These are phyloP conservation scores for Drosophila kikkawai DNA, from an alignment of 1,140 invertebrate species.

Conservation along the genomic window DNA sequence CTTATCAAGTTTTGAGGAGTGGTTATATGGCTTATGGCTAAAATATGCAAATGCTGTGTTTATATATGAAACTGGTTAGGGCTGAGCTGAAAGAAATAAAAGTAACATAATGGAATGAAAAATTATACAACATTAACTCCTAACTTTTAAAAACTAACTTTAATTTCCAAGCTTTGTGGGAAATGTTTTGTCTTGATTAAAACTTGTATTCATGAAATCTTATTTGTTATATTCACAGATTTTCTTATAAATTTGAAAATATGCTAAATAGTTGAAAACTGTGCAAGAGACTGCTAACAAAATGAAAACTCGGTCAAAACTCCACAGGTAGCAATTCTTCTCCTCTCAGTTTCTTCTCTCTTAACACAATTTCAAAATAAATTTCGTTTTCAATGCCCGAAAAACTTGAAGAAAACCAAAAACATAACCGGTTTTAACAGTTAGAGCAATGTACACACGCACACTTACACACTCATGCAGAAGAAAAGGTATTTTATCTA, in stretches of 20 bases:
- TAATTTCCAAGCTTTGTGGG: background rate
- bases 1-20: constrained; percentile 51
- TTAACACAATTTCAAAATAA: constrained; percentile 62
- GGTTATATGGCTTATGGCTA: constrained; percentile 26
- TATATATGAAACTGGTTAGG: constrained; percentile 14
- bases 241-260: background rate
- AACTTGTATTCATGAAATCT: background rate
- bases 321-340: constrained; percentile 39
- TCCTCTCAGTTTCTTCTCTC: constrained; percentile 37
- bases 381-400: constrained; percentile 80
- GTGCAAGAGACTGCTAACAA: background rate
- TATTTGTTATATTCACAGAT: background rate
- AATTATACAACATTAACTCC: background rate
- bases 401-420: constrained; percentile 27
- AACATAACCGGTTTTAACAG: constrained; percentile 68
- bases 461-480: constrained; percentile 5
- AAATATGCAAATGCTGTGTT: constrained; percentile 54
- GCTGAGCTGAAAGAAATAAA: background rate
- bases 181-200: background rate
- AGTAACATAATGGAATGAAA: background rate
- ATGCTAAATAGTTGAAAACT: background rate
- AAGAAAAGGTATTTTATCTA: constrained; percentile 66
- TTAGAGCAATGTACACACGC: constrained; percentile 40
- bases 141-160: background rate
- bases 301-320: constrained; percentile 65